A percentile compares a stretch with the other conserved stretches of the same genome.
Conservation (phyloP, 2,113 vertebrate genomes). For the Tylochromis polylepis region DNA sequence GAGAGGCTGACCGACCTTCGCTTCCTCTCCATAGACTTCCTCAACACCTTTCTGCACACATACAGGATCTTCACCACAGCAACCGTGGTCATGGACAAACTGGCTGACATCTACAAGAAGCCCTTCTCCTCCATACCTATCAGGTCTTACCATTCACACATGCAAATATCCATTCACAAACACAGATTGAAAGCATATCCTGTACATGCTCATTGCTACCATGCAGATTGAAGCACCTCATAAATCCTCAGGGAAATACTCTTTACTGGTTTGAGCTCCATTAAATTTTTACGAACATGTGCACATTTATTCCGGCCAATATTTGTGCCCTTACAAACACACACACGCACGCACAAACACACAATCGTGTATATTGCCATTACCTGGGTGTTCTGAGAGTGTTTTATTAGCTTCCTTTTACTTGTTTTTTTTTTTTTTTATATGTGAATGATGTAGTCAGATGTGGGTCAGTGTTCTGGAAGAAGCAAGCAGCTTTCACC, state of each 20-base stretch:
- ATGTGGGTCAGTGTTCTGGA: background rate
- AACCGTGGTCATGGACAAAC: slow-evolving; percentile 88
- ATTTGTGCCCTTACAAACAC: background rate
- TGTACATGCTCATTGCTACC: background rate
- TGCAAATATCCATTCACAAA: background rate
- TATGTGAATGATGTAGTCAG: background rate
- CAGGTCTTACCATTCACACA: slow-evolving; percentile 72
- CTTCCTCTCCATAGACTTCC: slow-evolving; percentile 98
- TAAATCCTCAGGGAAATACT: background rate
- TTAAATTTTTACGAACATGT: background rate
- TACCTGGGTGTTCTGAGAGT: background rate
- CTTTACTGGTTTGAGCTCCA: background rate
- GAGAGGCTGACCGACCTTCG: slow-evolving; percentile 94
- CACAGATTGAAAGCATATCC: background rate
- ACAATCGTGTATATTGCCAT: background rate
- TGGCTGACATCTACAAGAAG: slow-evolving; percentile 93
- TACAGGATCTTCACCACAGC: slow-evolving; percentile 96
- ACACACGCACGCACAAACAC: background rate
- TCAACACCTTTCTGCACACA: slow-evolving; percentile 98
- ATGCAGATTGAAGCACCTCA: background rate
- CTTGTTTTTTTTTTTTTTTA: background rate
- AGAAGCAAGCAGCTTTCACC: background rate
- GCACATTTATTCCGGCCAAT: background rate
- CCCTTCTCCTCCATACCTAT: slow-evolving; percentile 95
- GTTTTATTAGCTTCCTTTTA: background rate